Evolutionary conservation across 2,888 invertebrate species (phyloP).

Genomic region (Prenolepis imparis): DNA sequence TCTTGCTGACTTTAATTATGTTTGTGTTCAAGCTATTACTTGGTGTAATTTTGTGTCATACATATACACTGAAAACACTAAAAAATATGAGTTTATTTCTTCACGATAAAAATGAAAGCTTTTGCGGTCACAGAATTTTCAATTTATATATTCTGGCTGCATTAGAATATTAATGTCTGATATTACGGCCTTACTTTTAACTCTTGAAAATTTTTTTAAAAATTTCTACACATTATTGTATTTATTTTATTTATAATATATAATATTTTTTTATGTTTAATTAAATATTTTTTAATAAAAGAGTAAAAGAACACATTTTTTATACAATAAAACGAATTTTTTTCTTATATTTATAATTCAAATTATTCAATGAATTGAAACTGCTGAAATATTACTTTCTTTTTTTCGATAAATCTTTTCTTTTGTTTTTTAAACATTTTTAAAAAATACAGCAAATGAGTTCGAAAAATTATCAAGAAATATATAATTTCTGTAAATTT

Average conservation of each 20-base stretch:
- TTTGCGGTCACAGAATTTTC: not conserved
- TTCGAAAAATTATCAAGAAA: not conserved
- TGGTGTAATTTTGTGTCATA: not conserved
- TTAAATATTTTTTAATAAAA: not conserved
- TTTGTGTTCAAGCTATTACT: not conserved
- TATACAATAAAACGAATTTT: not conserved
- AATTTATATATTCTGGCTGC: not conserved
- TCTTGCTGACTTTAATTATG: not conserved
- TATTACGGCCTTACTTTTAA: not conserved
- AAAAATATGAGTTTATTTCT: not conserved
- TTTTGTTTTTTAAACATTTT: not conserved
- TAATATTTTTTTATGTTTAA: not conserved
- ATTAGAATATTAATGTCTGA: slow-evolving; percentile 8
- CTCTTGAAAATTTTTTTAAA: not conserved
- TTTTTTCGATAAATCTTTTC: not conserved
- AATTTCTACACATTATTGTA: not conserved
- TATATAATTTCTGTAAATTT: not conserved
- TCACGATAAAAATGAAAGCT: slow-evolving; percentile 1
- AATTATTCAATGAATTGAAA: not conserved
- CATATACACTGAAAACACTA: not conserved
- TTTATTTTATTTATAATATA: not conserved
- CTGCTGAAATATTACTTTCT: not conserved
- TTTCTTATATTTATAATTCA: not conserved
- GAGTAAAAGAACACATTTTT: not conserved
- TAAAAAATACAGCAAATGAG: not conserved